Evolutionary conservation across 1,140 invertebrate genomes (phyloP).

Genomic region (Hetaerina americana): DNA sequence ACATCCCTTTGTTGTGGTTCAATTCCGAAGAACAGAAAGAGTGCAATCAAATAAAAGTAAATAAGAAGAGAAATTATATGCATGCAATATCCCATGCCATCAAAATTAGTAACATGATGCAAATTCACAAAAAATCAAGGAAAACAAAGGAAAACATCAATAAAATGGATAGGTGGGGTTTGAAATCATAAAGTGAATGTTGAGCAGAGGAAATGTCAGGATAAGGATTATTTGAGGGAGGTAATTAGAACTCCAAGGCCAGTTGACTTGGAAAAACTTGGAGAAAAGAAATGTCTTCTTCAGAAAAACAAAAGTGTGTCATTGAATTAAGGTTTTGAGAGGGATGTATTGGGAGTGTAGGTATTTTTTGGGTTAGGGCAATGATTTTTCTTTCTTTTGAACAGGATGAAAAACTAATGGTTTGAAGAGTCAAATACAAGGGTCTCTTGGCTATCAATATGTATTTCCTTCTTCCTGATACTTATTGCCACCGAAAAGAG

Average conservation of each 20-base stretch:
- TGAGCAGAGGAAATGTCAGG: not conserved
- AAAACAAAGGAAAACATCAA: slow-evolving; percentile 50
- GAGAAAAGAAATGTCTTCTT: not conserved
- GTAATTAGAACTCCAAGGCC: not conserved
- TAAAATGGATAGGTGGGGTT: slow-evolving; percentile 37
- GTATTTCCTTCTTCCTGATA: not conserved
- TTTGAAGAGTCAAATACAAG: not conserved
- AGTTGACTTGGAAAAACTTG: not conserved
- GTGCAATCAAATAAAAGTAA: slow-evolving; percentile 52
- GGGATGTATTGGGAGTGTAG: not conserved
- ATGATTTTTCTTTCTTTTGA: not conserved
- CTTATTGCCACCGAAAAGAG: not conserved
- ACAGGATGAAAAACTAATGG: not conserved
- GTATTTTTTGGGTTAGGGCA: not conserved
- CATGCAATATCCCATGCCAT: not conserved
- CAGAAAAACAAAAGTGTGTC: not conserved
- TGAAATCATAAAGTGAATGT: slow-evolving; percentile 13
- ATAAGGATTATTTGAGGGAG: not conserved
- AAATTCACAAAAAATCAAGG: slow-evolving; percentile 15
- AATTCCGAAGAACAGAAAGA: slow-evolving; percentile 55
- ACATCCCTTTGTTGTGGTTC: slow-evolving; percentile 54
- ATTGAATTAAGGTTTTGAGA: not conserved
- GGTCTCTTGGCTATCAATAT: not conserved
- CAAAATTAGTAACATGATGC: slow-evolving; percentile 4
- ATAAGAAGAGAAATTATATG: slow-evolving; percentile 16